These are phyloP conservation scores for Drosophila melanica DNA, from an alignment of 1,140 invertebrate species.

Conservation along the genomic window DNA sequence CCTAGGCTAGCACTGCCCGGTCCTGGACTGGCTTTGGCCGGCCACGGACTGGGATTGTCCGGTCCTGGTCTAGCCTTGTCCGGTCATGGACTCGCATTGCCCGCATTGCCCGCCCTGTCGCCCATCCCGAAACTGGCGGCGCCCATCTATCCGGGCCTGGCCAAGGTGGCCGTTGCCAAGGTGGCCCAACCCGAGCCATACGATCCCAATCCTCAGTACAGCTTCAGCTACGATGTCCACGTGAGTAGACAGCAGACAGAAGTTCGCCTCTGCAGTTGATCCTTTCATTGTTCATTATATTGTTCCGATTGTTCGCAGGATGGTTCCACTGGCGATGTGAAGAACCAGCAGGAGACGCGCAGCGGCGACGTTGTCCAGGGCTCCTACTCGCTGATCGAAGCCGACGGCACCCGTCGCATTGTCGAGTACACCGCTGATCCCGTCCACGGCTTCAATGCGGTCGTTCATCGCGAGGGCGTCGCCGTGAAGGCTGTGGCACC, in stretches of 20 bases:
- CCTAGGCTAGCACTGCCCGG: conserved; percentile 31
- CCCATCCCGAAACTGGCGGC: conserved; percentile 76
- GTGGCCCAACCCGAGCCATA: conserved; percentile 85
- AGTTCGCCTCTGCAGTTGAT: not conserved
- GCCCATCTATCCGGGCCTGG: conserved; percentile 62
- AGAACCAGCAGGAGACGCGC: conserved; percentile 86
- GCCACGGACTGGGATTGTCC: too few species aligned
- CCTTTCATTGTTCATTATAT: too few species aligned
- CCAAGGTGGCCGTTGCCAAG: conserved; percentile 82
- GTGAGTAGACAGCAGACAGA: conserved; percentile 68
- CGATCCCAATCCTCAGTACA: conserved; percentile 86
- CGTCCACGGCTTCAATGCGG: conserved; percentile 85
- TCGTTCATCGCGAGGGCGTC: conserved; percentile 84
- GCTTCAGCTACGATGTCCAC: conserved; percentile 86
- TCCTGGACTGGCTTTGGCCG: conserved; percentile 51
- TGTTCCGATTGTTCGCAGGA: conserved; percentile 81
- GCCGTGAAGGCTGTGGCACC: conserved; percentile 82
- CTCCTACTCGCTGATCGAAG: conserved; percentile 86
- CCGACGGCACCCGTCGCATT: conserved; percentile 85
- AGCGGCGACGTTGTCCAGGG: conserved; percentile 86
- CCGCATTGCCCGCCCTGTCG: conserved; percentile 39
- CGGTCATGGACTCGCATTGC: conserved; percentile 55
- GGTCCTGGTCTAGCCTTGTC: conserved; percentile 58
- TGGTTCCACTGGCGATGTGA: conserved; percentile 86
- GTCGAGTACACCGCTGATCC: conserved; percentile 86